Base-by-base conservation (phyloP, 2,888 invertebrate genomes). In the Nemoura dubitans region DNA sequence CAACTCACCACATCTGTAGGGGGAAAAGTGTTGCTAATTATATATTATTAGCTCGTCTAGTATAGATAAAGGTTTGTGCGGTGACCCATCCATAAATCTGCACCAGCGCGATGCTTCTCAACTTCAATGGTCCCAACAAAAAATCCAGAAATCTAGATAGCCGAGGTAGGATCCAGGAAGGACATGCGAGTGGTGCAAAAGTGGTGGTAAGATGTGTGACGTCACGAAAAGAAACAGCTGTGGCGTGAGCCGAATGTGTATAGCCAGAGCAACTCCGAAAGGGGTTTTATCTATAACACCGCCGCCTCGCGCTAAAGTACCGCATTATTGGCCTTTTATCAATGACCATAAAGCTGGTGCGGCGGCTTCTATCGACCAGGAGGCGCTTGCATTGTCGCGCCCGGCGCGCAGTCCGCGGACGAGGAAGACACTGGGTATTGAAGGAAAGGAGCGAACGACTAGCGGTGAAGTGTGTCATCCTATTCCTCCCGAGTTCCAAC, bases 321-420 rank as follows among this genome's bases (percentile, higher is more conserved):
- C 59, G 59, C 59, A 59, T 59, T 59, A 59, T 59, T 59, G 59
- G 59, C 21, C 59, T 59, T 59, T 59, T 59, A 59, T 59, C 59
- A 59, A 59, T 59, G 59, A 59, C 59, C 59, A 59, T 59, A 59
- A 59, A 59, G 59, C 10, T 3, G 59, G 59, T 7, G 59, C 16
- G 2, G 59, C 59, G 59, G 59, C 2, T 59, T 59, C 59, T 10
- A 59, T 59, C 59, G 59, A 59, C 59, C 59, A 21, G 59, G 59
- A 59, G 1, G 10, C 59, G 59, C 59, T 7, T 59, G 59, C 21
- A 59, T 59, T 59, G 59, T 21, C 59, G 59, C 21, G 59, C 16
- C 59, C 21, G n/a, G n/a, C n/a, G n/a, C n/a, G n/a, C n/a, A n/a
- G n/a, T n/a, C n/a, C n/a, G n/a, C 14, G 59, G 14, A 21, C 28